phyloP scores from a whole-genome alignment of 2,888 invertebrate genomes.

The Caenorhabditis sinica region DNA sequence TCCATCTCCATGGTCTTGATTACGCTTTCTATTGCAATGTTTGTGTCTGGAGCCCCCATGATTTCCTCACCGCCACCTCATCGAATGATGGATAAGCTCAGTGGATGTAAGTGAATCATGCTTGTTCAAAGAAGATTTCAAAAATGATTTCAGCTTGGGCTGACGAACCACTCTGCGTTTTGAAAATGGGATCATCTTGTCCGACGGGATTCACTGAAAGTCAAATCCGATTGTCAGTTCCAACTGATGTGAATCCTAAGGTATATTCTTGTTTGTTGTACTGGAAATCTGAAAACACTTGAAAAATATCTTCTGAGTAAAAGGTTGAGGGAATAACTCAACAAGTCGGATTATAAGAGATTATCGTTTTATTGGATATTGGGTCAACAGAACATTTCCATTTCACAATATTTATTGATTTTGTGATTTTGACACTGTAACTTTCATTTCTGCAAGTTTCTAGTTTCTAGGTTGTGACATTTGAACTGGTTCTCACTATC shows the following conservation, averaged over 20 bases:
- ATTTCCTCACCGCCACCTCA: slow-evolving; percentile 14
- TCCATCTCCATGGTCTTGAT: background rate
- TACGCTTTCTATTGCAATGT: background rate
- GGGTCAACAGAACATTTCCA: no score
- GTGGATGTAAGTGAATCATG: slow-evolving; percentile 11
- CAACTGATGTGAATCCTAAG: slow-evolving; percentile 65
- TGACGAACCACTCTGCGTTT: slow-evolving; percentile 61
- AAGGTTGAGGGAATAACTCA: background rate
- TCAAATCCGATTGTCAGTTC: slow-evolving; percentile 67
- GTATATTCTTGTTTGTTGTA: background rate
- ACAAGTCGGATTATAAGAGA: background rate
- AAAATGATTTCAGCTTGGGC: slow-evolving; percentile 54
- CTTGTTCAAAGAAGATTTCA: background rate
- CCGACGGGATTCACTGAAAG: slow-evolving; percentile 64
- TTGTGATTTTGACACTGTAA: background rate
- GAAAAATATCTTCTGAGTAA: background rate
- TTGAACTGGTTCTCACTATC: background rate
- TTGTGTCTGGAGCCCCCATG: background rate
- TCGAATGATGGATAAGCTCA: slow-evolving; percentile 15
- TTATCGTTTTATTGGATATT: no score
- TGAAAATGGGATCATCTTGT: slow-evolving; percentile 67
- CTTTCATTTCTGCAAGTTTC: background rate
- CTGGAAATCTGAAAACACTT: no score
- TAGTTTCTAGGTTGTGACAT: background rate
- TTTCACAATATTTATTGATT: no score